Percentiles rank a stretch among this genome's conserved stretches.
Evolutionary conservation across 2,113 vertebrate species (phyloP).

Genomic region (Vanacampus margaritifer): DNA sequence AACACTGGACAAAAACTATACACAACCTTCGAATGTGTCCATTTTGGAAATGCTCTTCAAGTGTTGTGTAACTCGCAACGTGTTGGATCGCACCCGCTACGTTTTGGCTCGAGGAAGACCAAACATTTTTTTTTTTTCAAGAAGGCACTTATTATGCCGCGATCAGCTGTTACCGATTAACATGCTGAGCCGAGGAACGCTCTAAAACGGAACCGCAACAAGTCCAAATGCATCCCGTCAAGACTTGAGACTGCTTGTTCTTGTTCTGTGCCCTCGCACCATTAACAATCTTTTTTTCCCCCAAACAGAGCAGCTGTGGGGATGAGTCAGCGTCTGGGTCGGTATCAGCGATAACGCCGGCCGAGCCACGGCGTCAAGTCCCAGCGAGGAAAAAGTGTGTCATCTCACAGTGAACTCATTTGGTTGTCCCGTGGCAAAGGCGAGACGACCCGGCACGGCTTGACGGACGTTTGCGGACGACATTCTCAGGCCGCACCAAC

Average conservation of each 20-base stretch:
- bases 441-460: background rate
- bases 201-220: conserved; percentile 16
- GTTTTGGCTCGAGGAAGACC: too few species aligned
- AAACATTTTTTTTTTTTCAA: background rate
- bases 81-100: background rate
- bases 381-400: conserved; percentile 44
- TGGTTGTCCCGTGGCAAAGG: background rate
- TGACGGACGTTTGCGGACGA: conserved; percentile 27
- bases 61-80: background rate
- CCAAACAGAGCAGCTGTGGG: conserved; percentile 43
- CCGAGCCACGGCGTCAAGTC: conserved; percentile 35
- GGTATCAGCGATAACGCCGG: conserved; percentile 38
- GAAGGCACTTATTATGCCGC: background rate
- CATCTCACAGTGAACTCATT: background rate
- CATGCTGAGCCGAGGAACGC: background rate
- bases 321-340: conserved; percentile 58
- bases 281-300: conserved; percentile 15
- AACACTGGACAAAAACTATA: too few species aligned
- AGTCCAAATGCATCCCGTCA: conserved; percentile 40
- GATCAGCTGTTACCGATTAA: background rate
- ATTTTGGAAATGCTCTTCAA: background rate
- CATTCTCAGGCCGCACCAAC: too few species aligned
- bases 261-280: conserved; percentile 3
- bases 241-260: conserved; percentile 12
- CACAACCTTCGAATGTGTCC: too few species aligned